phyloP scores from a whole-genome alignment of 2,797 vertebrate species.

The Chelmon rostratus region DNA sequence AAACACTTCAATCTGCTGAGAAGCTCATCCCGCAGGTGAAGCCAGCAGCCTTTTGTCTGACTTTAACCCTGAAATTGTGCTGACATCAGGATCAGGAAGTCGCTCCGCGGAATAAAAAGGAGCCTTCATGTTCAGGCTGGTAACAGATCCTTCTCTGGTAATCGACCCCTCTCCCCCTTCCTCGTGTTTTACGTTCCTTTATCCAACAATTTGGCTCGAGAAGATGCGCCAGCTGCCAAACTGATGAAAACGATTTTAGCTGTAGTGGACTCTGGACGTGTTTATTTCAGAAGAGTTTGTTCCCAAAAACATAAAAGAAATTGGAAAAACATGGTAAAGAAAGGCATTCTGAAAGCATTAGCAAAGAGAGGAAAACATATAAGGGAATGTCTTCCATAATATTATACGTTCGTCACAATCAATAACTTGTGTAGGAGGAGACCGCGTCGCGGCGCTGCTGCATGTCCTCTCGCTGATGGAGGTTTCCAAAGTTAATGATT shows the following conservation, averaged over 20 bases:
- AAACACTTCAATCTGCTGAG: neutral
- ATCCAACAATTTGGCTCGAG: neutral
- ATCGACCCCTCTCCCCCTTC: constrained; percentile 4
- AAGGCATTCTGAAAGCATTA: neutral
- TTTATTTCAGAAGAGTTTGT: neutral
- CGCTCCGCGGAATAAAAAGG: constrained; percentile 18
- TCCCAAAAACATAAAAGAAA: constrained; percentile 8
- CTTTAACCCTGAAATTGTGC: constrained; percentile 42
- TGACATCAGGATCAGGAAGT: constrained; percentile 42
- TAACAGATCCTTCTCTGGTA: constrained; percentile 40
- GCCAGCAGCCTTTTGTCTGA: constrained; percentile 14
- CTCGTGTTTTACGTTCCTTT: constrained; percentile 30
- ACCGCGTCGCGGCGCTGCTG: neutral
- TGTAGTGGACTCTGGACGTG: neutral
- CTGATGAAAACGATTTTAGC: constrained; percentile 14
- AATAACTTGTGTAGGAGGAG: neutral
- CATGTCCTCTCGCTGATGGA: neutral
- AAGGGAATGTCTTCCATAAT: neutral
- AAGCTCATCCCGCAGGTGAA: neutral
- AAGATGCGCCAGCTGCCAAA: neutral
- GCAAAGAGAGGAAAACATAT: neutral
- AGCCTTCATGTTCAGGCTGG: constrained; percentile 28
- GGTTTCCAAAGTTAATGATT: neutral
- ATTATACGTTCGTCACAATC: neutral
- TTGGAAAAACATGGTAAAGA: neutral